A percentile compares a stretch with the other conserved stretches of the same genome.
Conservation (phyloP, 2,113 vertebrate species). For the Xenopus borealis region DNA sequence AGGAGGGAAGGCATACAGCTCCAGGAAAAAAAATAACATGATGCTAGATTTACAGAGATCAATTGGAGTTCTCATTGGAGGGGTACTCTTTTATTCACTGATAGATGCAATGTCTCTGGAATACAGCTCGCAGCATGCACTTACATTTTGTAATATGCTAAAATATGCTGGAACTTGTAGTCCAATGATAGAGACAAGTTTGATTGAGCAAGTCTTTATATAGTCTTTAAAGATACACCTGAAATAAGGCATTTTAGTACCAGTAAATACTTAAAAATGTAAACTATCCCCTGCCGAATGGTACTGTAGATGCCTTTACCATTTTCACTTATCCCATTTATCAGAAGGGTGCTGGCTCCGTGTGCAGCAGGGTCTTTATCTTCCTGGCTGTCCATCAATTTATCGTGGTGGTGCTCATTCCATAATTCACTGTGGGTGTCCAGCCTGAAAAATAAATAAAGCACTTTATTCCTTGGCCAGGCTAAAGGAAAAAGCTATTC, state of each 20-base stretch:
- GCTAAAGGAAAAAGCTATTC: too few species aligned
- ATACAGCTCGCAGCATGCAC: too few species aligned
- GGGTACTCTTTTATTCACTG: too few species aligned
- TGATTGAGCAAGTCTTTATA: too few species aligned
- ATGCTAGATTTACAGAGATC: too few species aligned
- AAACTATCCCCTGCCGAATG: slow-evolving; percentile 8
- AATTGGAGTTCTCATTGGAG: too few species aligned
- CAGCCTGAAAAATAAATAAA: slow-evolving; percentile 73
- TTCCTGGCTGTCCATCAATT: slow-evolving; percentile 97
- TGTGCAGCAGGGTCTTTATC: slow-evolving; percentile 84
- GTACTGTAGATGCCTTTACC: slow-evolving; percentile 72
- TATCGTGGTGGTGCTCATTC: slow-evolving; percentile 77
- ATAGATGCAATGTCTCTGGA: too few species aligned
- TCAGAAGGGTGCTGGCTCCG: slow-evolving; percentile 80
- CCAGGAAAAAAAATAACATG: too few species aligned
- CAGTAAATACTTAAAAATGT: neutral
- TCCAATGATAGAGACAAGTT: too few species aligned
- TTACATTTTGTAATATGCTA: neutral
- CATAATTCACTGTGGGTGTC: slow-evolving; percentile 78
- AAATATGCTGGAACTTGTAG: too few species aligned
- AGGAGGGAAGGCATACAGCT: neutral
- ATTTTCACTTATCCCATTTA: slow-evolving; percentile 82
- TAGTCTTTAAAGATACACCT: too few species aligned
- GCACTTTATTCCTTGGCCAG: neutral
- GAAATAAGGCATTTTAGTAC: too few species aligned